Conservation (phyloP, 2,888 invertebrate species). For the Candidula unifasciata region DNA sequence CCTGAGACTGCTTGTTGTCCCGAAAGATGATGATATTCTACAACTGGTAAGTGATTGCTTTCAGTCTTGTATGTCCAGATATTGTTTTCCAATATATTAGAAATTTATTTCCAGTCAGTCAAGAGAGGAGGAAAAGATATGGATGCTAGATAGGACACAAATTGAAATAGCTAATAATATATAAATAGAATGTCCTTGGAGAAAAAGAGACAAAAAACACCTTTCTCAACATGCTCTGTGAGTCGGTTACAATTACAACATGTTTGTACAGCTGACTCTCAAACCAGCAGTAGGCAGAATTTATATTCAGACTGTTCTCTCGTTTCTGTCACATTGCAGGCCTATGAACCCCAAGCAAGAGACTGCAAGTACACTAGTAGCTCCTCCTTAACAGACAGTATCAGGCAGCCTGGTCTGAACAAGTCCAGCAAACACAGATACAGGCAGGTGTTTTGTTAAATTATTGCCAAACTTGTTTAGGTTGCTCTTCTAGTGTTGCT, state of each 20-base stretch:
- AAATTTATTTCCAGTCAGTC: not conserved
- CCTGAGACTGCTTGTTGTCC: slow-evolving; percentile 91
- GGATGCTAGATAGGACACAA: not conserved
- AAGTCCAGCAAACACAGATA: slow-evolving; percentile 19
- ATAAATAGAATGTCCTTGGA: too few relatives aligned
- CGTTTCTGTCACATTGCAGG: slow-evolving; percentile 60
- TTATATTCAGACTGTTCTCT: not conserved
- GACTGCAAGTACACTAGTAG: slow-evolving; percentile 52
- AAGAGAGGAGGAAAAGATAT: too few relatives aligned
- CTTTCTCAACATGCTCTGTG: too few relatives aligned
- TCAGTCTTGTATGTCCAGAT: not conserved
- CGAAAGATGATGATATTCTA: slow-evolving; percentile 94
- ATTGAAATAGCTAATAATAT: too few relatives aligned
- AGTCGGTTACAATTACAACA: too few relatives aligned
- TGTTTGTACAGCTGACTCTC: too few relatives aligned
- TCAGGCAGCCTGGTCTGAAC: slow-evolving; percentile 31
- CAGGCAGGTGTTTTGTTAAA: slow-evolving; percentile 8
- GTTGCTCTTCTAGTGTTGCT: too few relatives aligned
- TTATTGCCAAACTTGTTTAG: too few relatives aligned
- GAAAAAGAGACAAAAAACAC: too few relatives aligned
- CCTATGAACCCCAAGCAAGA: slow-evolving; percentile 62
- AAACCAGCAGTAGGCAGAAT: too few relatives aligned
- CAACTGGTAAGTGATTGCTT: slow-evolving; percentile 85
- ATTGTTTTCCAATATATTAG: not conserved
- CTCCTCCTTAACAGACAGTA: slow-evolving; percentile 46